Evolutionary conservation across 2,113 vertebrate genomes (phyloP).

Genomic region (Origma solitaria): DNA sequence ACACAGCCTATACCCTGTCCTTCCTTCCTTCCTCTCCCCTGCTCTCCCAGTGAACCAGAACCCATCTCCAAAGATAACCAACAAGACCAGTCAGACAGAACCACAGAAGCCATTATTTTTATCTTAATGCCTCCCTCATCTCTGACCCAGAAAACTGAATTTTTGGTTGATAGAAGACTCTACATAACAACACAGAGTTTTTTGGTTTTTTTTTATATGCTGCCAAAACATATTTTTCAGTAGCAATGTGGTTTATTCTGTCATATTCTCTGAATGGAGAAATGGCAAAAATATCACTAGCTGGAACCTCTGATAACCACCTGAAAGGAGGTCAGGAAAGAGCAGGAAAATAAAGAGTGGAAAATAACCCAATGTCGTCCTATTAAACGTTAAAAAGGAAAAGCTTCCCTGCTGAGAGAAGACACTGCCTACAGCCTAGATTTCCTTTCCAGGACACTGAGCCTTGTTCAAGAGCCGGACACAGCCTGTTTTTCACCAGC

Average conservation of each 20-base stretch:
- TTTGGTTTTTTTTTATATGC: not conserved
- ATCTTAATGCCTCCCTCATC: not conserved
- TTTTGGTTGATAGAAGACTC: not conserved
- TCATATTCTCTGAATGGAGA: not conserved
- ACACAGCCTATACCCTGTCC: not conserved
- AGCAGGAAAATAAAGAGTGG: conserved; percentile 13
- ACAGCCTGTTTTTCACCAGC: not conserved
- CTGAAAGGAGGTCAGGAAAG: conserved; percentile 25
- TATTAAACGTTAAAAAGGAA: not conserved
- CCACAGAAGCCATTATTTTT: not conserved
- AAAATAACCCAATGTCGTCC: not conserved
- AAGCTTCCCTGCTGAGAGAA: not conserved
- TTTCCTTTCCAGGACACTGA: not conserved
- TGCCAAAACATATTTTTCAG: not conserved
- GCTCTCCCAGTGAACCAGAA: not conserved
- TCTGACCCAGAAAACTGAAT: not conserved
- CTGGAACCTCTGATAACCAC: not conserved
- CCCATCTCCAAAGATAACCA: not conserved
- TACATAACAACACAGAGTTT: not conserved
- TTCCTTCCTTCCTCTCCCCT: not conserved
- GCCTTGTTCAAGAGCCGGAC: not conserved
- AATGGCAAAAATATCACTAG: not conserved
- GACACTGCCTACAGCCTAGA: not conserved
- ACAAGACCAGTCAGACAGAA: not conserved
- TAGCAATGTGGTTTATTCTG: not conserved